Evolutionary conservation across 2,113 vertebrate genomes (phyloP), one percentile per base, ranked within the genome.

Genomic region (Malurus melanocephalus): DNA sequence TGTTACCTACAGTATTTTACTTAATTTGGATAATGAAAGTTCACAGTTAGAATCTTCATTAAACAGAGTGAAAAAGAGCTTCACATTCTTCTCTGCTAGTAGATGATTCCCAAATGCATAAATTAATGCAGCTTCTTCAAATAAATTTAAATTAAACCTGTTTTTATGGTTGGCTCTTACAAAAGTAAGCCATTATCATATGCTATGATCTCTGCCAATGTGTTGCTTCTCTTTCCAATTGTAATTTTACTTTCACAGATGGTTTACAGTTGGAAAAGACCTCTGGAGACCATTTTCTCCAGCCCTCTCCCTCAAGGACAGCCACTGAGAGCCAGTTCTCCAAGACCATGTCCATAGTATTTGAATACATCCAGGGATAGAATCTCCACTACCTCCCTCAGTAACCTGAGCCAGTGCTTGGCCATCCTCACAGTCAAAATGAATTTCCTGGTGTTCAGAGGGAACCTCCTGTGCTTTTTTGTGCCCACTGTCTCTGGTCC

Each of bases 401-500:
- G 14, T 2, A 53, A 76, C 16, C 56, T 61, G 28, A 66, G 61
- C 14, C 61, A 46, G 9, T 7, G 14, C 35, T 48, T 7, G 2
- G 62, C 32, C 27, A 65, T 10, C 18, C 27, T 53, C 42, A 40
- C 26, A 27, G 17, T 9, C 3, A 68, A 59, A 62, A 83, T 33
- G 7, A 1, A 2, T 22, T 75, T 62, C 18, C 32, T 45, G 27
- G 67, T 16, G 12, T 42, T 55, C 17, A 80, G 33, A 45, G 6
- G 17, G 28, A 78, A 38, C 3, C 17, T 52, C 13, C 15, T 1
- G 1, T 38, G 26, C 14, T 11, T 16, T 65, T 53, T 4, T 56
- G 30, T 60, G 60, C 22, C 40, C 0, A 0, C 1, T 59, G 46
- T 14, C 69, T 60, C 45, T 21, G 3, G 17, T 42, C 22, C 52